Evolutionary conservation across 2,113 vertebrate species (phyloP).

Genomic region (Scopus umbretta): DNA sequence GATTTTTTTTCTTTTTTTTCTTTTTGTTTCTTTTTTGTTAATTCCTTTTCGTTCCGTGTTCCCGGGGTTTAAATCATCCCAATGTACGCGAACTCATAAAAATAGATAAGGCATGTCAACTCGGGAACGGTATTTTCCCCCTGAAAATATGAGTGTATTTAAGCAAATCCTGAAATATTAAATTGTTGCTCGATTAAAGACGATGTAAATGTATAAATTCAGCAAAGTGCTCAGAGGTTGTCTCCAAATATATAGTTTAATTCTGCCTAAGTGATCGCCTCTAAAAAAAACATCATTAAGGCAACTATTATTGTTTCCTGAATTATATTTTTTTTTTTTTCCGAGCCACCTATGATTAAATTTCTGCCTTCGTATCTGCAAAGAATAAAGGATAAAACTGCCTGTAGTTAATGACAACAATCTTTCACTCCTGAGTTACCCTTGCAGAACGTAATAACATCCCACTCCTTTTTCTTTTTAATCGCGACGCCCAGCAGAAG

Average conservation of each 20-base stretch:
- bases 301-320: constrained; percentile 64
- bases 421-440: constrained; percentile 65
- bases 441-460: constrained; percentile 54
- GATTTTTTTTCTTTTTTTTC: background rate
- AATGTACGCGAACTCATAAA: constrained; percentile 46
- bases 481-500: background rate
- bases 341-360: constrained; percentile 57
- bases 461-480: constrained; percentile 11
- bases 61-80: constrained; percentile 48
- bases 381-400: constrained; percentile 63
- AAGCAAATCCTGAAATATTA: constrained; percentile 64
- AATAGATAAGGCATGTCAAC: constrained; percentile 28
- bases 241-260: constrained; percentile 55
- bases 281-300: constrained; percentile 52
- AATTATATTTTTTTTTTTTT: background rate
- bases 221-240: constrained; percentile 32
- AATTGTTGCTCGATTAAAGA: constrained; percentile 54
- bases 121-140: background rate
- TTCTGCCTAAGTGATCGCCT: constrained; percentile 60
- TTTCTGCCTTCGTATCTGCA: constrained; percentile 46
- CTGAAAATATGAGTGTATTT: constrained; percentile 64
- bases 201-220: constrained; percentile 31
- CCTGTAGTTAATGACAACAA: constrained; percentile 57
- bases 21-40: too few species aligned
- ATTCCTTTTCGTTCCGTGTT: background rate